A percentile compares a stretch with the other conserved stretches of the same genome.
phyloP scores from a whole-genome alignment of 2,797 vertebrate species.

The Enteromius anoplus region DNA sequence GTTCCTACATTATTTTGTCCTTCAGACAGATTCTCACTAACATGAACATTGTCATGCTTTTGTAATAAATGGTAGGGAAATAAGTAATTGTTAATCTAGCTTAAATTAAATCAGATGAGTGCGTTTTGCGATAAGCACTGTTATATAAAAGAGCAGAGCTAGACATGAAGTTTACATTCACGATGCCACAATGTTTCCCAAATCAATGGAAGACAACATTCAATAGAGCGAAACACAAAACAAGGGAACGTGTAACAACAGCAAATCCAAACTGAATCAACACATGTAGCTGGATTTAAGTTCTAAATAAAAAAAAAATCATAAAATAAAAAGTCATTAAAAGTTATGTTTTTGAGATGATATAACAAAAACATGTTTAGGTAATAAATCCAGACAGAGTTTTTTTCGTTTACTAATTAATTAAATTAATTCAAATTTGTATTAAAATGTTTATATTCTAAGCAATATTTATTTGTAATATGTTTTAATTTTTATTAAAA shows the following conservation, averaged over 20 bases:
- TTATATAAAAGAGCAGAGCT: not conserved
- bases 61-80: not conserved
- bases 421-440: not conserved
- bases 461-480: not conserved
- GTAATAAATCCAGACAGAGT: not conserved
- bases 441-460: not conserved
- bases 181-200: constrained; percentile 28
- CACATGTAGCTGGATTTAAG: not conserved
- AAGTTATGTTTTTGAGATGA: constrained; percentile 9
- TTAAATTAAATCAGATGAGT: not conserved
- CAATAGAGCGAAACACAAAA: not conserved
- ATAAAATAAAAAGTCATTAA: not conserved
- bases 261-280: not conserved
- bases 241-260: not conserved
- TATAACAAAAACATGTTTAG: not conserved
- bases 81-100: not conserved
- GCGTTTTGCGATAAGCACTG: not conserved
- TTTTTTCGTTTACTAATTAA: not conserved
- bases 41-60: not conserved
- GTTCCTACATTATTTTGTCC: constrained; percentile 19
- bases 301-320: not conserved
- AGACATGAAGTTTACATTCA: constrained; percentile 43
- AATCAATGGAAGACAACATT: not conserved
- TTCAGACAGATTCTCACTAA: constrained; percentile 20
- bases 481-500: not conserved